These are phyloP conservation scores for Acanthosepion esculentum DNA, from an alignment of 2,888 invertebrate species.

Conservation along the genomic window DNA sequence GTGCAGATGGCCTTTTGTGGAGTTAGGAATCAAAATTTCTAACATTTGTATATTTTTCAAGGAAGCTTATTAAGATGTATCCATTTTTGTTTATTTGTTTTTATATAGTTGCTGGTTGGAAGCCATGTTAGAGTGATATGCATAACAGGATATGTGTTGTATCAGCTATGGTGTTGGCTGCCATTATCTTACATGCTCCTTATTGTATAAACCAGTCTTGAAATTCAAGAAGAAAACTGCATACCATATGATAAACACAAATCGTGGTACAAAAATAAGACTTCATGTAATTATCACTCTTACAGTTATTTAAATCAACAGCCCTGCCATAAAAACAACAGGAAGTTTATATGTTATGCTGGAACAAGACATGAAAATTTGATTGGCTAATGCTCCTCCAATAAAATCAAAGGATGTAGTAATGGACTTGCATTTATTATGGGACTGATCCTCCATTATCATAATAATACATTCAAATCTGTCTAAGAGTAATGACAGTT, in stretches of 20 bases:
- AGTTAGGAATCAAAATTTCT: neutral
- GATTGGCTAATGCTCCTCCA: too few species aligned
- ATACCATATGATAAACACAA: neutral
- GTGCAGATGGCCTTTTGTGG: neutral
- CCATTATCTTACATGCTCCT: neutral
- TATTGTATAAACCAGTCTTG: neutral
- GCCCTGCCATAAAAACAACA: too few species aligned
- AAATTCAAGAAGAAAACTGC: neutral
- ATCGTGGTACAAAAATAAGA: neutral
- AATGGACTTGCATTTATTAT: too few species aligned
- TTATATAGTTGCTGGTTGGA: neutral
- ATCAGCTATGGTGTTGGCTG: neutral
- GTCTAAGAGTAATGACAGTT: too few species aligned
- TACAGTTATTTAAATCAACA: too few species aligned
- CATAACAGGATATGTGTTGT: neutral
- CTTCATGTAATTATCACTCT: too few species aligned
- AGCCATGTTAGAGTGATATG: neutral
- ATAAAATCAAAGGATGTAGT: too few species aligned
- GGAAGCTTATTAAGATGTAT: neutral
- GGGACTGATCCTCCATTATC: too few species aligned
- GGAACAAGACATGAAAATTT: too few species aligned
- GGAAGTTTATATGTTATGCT: too few species aligned
- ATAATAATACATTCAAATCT: too few species aligned
- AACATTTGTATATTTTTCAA: neutral
- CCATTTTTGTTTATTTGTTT: neutral